phyloP scores from a whole-genome alignment of 2,797 vertebrate species.

The Siniperca undulata region DNA sequence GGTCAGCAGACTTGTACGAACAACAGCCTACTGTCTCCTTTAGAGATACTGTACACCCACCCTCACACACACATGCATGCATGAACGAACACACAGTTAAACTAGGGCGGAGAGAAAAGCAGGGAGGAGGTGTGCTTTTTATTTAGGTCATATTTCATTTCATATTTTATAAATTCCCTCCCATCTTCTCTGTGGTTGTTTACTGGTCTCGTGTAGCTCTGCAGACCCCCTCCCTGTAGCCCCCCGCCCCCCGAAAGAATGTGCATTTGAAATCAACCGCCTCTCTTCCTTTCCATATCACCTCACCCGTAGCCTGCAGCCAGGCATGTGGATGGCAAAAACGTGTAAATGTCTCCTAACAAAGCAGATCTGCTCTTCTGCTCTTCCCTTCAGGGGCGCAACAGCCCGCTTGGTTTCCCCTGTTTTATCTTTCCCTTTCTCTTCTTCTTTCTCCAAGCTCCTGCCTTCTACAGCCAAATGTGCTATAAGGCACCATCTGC shows the following conservation, averaged over 20 bases:
- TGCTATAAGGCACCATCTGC: constrained; percentile 62
- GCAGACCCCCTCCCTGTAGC: constrained; percentile 46
- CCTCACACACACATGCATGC: constrained; percentile 4
- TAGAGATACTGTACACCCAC: constrained; percentile 42
- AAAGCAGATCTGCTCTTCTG: constrained; percentile 70
- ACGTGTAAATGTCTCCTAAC: constrained; percentile 72
- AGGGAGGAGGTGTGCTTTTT: constrained; percentile 59
- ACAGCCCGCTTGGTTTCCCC: constrained; percentile 62
- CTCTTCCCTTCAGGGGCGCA: constrained; percentile 65
- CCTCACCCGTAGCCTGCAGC: constrained; percentile 72
- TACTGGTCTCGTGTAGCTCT: constrained; percentile 57
- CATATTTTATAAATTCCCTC: constrained; percentile 64
- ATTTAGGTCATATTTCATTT: constrained; percentile 79
- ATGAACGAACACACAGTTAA: constrained; percentile 34
- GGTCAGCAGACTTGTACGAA: constrained; percentile 67
- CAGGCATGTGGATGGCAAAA: constrained; percentile 79
- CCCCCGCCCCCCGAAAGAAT: constrained; percentile 54
- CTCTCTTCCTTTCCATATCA: constrained; percentile 70
- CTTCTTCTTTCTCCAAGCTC: constrained; percentile 32
- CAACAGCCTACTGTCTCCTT: constrained; percentile 49
- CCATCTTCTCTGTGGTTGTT: constrained; percentile 62
- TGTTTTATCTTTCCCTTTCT: constrained; percentile 31
- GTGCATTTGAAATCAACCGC: constrained; percentile 63
- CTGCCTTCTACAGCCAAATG: constrained; percentile 50
- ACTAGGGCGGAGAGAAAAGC: constrained; percentile 47